Evolutionary conservation across 1,140 invertebrate genomes (phyloP).

Genomic region (Pseudomyrmex concolor): DNA sequence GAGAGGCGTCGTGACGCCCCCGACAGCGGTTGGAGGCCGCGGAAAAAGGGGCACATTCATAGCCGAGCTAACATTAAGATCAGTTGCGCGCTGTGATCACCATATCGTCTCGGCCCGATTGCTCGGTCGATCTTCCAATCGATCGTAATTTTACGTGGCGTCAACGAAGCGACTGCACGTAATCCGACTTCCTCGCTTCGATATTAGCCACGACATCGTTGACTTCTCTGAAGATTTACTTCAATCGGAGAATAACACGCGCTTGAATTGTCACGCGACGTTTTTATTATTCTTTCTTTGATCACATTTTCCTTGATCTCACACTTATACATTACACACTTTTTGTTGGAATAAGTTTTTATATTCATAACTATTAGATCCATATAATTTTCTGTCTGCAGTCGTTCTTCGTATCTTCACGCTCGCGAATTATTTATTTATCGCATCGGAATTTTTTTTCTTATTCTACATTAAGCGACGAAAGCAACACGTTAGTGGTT

Average conservation of each 20-base stretch:
- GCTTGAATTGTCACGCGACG: constrained; percentile 7
- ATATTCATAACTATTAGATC: too few species aligned
- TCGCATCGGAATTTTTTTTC: too few species aligned
- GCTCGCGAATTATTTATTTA: not conserved
- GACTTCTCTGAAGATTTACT: not conserved
- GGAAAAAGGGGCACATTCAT: constrained; percentile 81
- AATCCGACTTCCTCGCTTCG: not conserved
- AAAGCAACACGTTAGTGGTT: not conserved
- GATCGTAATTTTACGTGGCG: constrained; percentile 30
- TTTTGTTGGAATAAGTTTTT: too few species aligned
- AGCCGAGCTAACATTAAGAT: constrained; percentile 66
- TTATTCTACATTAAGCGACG: not conserved
- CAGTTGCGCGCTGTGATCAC: not conserved
- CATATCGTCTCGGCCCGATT: constrained; percentile 7
- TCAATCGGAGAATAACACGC: not conserved
- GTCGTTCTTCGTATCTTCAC: too few species aligned
- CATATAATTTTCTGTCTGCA: too few species aligned
- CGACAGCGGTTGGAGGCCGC: constrained; percentile 72
- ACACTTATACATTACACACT: too few species aligned
- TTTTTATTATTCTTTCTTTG: too few species aligned
- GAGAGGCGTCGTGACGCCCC: constrained; percentile 56
- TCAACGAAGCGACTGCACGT: not conserved
- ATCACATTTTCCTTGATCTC: too few species aligned
- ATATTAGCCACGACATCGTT: not conserved
- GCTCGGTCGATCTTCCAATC: constrained; percentile 10